These are phyloP conservation scores for Gila robusta DNA, from an alignment of 2,797 vertebrate genomes.

Conservation along the genomic window DNA sequence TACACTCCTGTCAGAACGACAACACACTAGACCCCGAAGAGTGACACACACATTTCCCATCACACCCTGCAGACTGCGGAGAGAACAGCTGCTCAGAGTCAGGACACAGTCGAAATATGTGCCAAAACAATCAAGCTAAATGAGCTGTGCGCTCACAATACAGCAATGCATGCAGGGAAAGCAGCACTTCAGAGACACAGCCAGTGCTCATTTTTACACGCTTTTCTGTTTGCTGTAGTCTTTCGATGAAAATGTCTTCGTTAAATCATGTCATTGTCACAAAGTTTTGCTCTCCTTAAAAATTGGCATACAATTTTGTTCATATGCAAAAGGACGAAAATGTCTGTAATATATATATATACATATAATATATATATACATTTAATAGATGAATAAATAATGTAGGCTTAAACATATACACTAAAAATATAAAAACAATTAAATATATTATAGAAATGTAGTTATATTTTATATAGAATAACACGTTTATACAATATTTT, in stretches of 20 bases:
- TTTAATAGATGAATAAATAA: too few relatives aligned
- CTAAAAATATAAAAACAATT: too few relatives aligned
- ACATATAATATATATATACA: too few relatives aligned
- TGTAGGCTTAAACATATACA: too few relatives aligned
- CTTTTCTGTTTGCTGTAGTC: background rate
- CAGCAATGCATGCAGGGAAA: conserved; percentile 17
- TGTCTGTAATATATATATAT: background rate
- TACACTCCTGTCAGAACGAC: background rate
- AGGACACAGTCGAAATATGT: background rate
- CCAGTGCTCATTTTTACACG: background rate
- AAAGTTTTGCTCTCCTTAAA: background rate
- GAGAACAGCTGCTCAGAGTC: conserved; percentile 15
- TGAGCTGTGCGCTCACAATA: conserved; percentile 9
- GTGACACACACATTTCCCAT: conserved; percentile 12
- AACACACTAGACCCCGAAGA: background rate
- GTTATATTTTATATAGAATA: too few relatives aligned
- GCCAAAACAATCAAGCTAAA: conserved; percentile 20
- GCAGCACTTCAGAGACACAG: conserved; percentile 1
- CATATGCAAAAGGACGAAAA: background rate
- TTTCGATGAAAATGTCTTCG: background rate
- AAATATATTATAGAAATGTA: too few relatives aligned
- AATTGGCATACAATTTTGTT: background rate
- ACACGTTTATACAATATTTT: too few relatives aligned
- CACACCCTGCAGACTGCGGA: conserved; percentile 13
- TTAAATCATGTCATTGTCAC: too few relatives aligned